Conservation (phyloP, 2,113 vertebrate species). For the Brachypodius melanocephalos region DNA sequence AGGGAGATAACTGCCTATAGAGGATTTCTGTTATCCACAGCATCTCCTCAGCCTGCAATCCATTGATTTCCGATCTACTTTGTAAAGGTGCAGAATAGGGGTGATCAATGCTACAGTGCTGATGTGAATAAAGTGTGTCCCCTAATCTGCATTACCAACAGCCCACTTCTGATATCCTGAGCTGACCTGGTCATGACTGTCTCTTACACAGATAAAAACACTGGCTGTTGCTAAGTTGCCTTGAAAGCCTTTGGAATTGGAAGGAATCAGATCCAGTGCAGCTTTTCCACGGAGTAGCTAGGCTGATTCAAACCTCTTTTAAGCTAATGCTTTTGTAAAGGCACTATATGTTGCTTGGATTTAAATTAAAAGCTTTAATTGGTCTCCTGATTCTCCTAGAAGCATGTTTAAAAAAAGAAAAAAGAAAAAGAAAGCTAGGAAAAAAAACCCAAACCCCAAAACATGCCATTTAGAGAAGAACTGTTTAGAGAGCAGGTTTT, state of each 20-base stretch:
- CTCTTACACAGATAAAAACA: conserved; percentile 12
- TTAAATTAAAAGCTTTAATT: conserved; percentile 66
- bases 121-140: conserved; percentile 15
- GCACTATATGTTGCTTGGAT: not conserved
- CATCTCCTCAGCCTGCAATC: conserved; percentile 14
- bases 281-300: not conserved
- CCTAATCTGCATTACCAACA: conserved; percentile 51
- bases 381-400: conserved; percentile 27
- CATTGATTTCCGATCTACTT: conserved; percentile 56
- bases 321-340: not conserved
- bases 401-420: not conserved
- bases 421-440: not conserved
- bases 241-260: conserved; percentile 17
- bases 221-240: not conserved
- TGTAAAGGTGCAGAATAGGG: conserved; percentile 33
- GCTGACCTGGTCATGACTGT: conserved; percentile 54
- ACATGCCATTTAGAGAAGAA: conserved; percentile 26
- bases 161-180: conserved; percentile 47
- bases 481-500: conserved; percentile 74
- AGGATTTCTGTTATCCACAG: conserved; percentile 64
- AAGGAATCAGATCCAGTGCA: not conserved
- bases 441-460: not conserved
- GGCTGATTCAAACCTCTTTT: not conserved
- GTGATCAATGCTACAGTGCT: conserved; percentile 51
- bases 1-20: conserved; percentile 51